Percentiles rank a stretch among this genome's conserved stretches.
phyloP scores from a whole-genome alignment of 2,888 invertebrate species.

The Amblyjoppa proteus region DNA sequence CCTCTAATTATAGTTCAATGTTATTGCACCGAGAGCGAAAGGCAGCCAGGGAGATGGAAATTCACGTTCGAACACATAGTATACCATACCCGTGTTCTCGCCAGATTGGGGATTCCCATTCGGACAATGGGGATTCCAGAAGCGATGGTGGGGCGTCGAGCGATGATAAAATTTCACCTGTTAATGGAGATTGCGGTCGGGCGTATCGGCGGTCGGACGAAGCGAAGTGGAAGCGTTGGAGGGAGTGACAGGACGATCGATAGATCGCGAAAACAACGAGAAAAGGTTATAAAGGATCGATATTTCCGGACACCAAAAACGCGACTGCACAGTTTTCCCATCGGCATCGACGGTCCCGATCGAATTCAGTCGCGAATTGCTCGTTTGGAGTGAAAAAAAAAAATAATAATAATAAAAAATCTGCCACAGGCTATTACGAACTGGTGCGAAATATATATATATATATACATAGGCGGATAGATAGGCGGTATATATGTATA shows the following conservation, averaged over 20 bases:
- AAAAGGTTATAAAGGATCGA: constrained; percentile 19
- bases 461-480: no score
- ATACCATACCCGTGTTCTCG: constrained; percentile 8
- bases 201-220: constrained; percentile 13
- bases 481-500: no score
- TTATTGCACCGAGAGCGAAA: constrained; percentile 11
- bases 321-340: constrained; percentile 2
- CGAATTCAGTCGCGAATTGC: constrained; percentile 50
- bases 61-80: constrained; percentile 12
- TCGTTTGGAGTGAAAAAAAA: constrained; percentile 44
- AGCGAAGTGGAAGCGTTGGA: constrained; percentile 1
- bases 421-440: constrained; percentile 34
- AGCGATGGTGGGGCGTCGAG: constrained; percentile 30
- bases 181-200: constrained; percentile 63
- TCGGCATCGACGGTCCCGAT: constrained; percentile 27
- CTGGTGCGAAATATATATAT: constrained; percentile 30
- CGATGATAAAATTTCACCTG: constrained; percentile 66
- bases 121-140: not conserved
- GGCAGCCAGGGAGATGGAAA: constrained; percentile 3
- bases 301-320: constrained; percentile 33
- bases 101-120: constrained; percentile 9
- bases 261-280: constrained; percentile 1
- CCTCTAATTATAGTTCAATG: constrained; percentile 23
- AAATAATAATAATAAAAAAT: constrained; percentile 25
- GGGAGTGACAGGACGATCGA: constrained; percentile 20